phyloP scores from a whole-genome alignment of 35 echinoderm and acorn worm species.

The Strongylocentrotus purpuratus region DNA sequence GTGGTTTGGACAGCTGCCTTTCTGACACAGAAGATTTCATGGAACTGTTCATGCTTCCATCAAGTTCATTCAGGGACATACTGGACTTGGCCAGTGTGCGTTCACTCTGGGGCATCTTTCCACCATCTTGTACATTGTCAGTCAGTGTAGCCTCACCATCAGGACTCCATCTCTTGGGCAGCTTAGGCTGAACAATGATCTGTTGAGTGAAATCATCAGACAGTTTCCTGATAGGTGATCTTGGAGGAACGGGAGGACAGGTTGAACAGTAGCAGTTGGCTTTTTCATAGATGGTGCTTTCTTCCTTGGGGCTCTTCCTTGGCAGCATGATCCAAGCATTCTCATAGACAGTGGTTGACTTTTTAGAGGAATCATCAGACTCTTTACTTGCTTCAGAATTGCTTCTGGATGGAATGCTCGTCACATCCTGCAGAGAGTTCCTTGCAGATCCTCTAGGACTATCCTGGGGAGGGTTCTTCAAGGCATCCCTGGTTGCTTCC shows the following conservation, averaged over 20 bases:
- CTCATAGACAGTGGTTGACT: conserved; percentile 40
- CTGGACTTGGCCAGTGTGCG: conserved; percentile 5
- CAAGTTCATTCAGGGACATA: neutral
- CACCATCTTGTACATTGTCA: neutral
- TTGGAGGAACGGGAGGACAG: conserved; percentile 4
- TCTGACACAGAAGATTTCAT: conserved; percentile 7
- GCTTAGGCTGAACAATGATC: conserved; percentile 20
- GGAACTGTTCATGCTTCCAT: neutral
- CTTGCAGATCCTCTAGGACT: neutral
- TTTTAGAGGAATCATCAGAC: neutral
- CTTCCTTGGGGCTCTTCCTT: neutral
- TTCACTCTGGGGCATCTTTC: neutral
- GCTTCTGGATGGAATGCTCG: neutral
- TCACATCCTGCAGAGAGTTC: conserved; percentile 13
- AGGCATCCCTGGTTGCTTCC: neutral
- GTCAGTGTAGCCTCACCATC: neutral
- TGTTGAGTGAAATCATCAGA: conserved; percentile 12
- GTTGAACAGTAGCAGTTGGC: conserved; percentile 10
- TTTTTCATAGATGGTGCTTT: conserved; percentile 10
- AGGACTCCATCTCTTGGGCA: conserved; percentile 37
- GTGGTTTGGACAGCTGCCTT: neutral
- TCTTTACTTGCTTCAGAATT: neutral
- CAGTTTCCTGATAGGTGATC: conserved; percentile 40
- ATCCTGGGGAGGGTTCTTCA: conserved; percentile 19
- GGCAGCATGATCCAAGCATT: conserved; percentile 44